phyloP scores from a whole-genome alignment of 2,113 vertebrate genomes.

The Atherinomorus stipes region DNA sequence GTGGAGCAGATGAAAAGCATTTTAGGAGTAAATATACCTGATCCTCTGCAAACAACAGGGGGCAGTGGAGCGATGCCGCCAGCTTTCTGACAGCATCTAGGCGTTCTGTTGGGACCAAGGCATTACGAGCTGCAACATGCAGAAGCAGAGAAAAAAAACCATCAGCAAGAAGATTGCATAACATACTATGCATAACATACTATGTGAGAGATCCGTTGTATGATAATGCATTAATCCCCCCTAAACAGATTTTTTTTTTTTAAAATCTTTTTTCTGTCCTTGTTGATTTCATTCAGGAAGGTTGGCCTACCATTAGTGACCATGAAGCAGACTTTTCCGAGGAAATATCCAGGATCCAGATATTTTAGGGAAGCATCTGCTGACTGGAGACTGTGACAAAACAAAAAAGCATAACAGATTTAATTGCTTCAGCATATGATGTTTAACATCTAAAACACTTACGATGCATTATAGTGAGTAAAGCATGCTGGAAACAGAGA shows the following conservation, averaged over 20 bases:
- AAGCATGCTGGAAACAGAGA: neutral
- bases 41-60: slow-evolving; percentile 81
- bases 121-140: slow-evolving; percentile 67
- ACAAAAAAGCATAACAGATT: neutral
- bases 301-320: slow-evolving; percentile 77
- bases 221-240: too few relatives aligned
- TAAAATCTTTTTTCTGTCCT: neutral
- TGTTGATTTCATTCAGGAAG: neutral
- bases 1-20: too few relatives aligned
- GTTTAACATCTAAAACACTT: neutral
- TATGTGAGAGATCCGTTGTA: too few relatives aligned
- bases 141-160: slow-evolving; percentile 15
- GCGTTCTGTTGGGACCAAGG: slow-evolving; percentile 59
- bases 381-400: slow-evolving; percentile 71
- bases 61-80: slow-evolving; percentile 75
- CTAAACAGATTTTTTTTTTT: neutral
- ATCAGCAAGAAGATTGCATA: slow-evolving; percentile 3
- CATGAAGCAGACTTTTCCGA: slow-evolving; percentile 85
- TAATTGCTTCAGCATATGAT: neutral
- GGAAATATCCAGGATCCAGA: slow-evolving; percentile 80
- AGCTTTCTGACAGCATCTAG: slow-evolving; percentile 75
- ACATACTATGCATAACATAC: too few relatives aligned
- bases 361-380: slow-evolving; percentile 75
- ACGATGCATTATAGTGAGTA: neutral
- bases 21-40: slow-evolving; percentile 65